Conservation (phyloP, 2,888 invertebrate species). For the Tetragonula carbonaria region DNA sequence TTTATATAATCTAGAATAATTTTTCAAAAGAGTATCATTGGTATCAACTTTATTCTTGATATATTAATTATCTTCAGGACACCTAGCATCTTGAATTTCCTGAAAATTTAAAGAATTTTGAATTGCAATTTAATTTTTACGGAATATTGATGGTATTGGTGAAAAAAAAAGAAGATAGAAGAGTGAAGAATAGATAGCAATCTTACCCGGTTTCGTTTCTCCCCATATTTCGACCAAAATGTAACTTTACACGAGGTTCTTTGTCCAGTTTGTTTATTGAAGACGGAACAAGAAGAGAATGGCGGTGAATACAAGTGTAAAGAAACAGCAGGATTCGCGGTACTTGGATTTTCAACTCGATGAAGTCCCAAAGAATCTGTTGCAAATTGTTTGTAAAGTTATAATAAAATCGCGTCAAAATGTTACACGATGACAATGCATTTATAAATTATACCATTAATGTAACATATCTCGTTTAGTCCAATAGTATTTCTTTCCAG, state of each 20-base stretch:
- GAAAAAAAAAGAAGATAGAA: neutral
- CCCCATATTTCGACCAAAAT: slow-evolving; percentile 97
- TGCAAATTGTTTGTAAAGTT: slow-evolving; percentile 66
- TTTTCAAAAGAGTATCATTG: neutral
- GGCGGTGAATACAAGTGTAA: slow-evolving; percentile 98
- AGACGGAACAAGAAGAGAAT: slow-evolving; percentile 93
- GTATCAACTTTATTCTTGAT: neutral
- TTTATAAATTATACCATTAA: slow-evolving; percentile 91
- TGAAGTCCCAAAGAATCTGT: slow-evolving; percentile 97
- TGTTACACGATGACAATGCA: neutral
- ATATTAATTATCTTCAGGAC: slow-evolving; percentile 81
- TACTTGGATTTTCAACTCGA: slow-evolving; percentile 96
- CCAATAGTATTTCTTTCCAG: slow-evolving; percentile 88
- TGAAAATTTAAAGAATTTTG: slow-evolving; percentile 53
- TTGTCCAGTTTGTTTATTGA: slow-evolving; percentile 95
- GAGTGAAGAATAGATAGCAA: neutral
- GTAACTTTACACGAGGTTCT: slow-evolving; percentile 90
- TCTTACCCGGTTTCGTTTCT: slow-evolving; percentile 88
- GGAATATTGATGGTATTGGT: neutral
- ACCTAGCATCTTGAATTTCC: slow-evolving; percentile 81
- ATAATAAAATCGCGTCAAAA: neutral
- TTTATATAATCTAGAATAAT: neutral
- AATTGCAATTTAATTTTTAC: neutral
- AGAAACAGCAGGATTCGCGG: slow-evolving; percentile 94
- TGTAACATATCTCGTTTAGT: slow-evolving; percentile 95